phyloP scores from a whole-genome alignment of 2,797 vertebrate genomes.

The Apodemus agrarius region DNA sequence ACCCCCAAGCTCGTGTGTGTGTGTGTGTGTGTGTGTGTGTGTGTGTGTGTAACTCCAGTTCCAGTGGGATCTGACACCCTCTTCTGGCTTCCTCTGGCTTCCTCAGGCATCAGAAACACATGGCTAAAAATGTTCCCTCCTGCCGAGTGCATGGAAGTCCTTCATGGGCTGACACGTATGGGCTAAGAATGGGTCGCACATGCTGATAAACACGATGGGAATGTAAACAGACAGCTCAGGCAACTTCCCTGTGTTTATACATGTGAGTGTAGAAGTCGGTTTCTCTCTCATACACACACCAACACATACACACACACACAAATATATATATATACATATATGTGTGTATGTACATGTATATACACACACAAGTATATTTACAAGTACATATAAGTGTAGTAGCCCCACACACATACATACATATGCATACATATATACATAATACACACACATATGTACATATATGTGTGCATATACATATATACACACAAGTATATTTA shows the following conservation, averaged over 20 bases:
- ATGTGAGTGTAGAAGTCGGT: background rate
- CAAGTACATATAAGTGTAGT: too few species aligned
- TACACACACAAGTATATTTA: too few species aligned
- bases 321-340: background rate
- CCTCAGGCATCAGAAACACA: background rate
- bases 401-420: too few species aligned
- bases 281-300: too few species aligned
- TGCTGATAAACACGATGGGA: background rate
- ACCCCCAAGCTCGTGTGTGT: background rate
- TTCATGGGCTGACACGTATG: background rate
- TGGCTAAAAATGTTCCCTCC: background rate
- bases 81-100: background rate
- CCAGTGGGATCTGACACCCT: background rate
- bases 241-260: background rate
- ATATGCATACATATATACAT: too few species aligned
- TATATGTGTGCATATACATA: too few species aligned
- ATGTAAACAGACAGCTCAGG: background rate
- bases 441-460: too few species aligned
- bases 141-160: background rate
- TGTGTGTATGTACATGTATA: too few species aligned
- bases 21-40: too few species aligned
- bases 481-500: too few species aligned
- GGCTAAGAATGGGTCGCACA: background rate
- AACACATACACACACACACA: too few species aligned
- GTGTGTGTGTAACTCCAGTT: background rate